Evolutionary conservation across 2,888 invertebrate species (phyloP).

Genomic region (Pterostichus madidus): DNA sequence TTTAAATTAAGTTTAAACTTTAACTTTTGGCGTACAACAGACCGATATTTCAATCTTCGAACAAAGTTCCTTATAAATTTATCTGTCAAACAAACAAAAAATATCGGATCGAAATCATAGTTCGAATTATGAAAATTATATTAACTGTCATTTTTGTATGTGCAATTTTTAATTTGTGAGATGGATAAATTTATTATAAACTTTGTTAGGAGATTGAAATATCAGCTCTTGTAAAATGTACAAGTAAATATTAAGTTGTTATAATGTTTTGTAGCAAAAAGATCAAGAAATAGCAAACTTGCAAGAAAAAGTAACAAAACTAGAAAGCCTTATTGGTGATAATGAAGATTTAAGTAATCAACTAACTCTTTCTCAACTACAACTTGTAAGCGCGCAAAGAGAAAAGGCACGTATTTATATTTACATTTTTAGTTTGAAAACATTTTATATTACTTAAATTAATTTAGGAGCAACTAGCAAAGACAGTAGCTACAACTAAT

Average conservation of each 20-base stretch:
- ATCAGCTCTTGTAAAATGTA: background rate
- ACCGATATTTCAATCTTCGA: too few species aligned
- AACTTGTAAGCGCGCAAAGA: slow-evolving; percentile 68
- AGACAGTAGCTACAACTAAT: slow-evolving; percentile 21
- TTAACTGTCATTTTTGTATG: too few species aligned
- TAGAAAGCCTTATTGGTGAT: background rate
- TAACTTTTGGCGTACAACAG: background rate
- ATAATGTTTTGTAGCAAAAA: background rate
- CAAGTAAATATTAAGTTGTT: background rate
- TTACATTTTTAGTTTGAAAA: background rate
- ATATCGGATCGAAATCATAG: too few species aligned
- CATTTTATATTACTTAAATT: slow-evolving; percentile 25
- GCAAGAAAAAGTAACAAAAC: background rate
- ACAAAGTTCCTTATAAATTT: too few species aligned
- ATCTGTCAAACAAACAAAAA: too few species aligned
- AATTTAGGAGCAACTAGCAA: slow-evolving; percentile 52
- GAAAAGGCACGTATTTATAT: slow-evolving; percentile 69
- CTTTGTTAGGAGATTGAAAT: too few species aligned
- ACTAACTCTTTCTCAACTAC: slow-evolving; percentile 71
- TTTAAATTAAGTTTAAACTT: too few species aligned
- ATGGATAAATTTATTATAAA: too few species aligned
- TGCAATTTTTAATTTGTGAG: too few species aligned
- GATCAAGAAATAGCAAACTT: background rate
- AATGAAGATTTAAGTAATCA: slow-evolving; percentile 69
- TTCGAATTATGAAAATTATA: too few species aligned